Evolutionary conservation across 2,113 vertebrate species (phyloP).

Genomic region (Scartelaos histophorus): DNA sequence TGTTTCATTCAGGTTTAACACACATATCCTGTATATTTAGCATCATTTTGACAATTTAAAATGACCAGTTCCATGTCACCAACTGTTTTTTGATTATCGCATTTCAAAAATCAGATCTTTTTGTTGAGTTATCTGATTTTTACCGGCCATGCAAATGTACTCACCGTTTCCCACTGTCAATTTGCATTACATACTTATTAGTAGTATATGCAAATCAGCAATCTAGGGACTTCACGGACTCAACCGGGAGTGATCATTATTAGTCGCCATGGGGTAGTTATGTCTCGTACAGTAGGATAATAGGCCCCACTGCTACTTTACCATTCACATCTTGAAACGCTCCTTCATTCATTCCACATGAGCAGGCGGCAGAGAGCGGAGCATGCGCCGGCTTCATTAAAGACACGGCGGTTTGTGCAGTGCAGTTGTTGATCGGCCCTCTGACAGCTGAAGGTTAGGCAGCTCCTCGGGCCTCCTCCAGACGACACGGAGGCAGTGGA

Average conservation of each 20-base stretch:
- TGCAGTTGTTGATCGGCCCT: conserved; percentile 33
- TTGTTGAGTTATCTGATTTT: too few species aligned
- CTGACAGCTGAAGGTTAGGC: conserved; percentile 52
- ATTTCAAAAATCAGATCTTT: too few species aligned
- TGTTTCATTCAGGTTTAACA: too few species aligned
- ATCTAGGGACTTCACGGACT: conserved; percentile 21
- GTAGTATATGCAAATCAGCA: conserved; percentile 59
- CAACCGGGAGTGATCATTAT: conserved; percentile 20
- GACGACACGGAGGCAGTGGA: conserved; percentile 20
- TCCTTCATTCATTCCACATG: conserved; percentile 49
- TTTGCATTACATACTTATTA: conserved; percentile 57
- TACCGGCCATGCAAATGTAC: too few species aligned
- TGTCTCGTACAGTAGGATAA: conserved; percentile 20
- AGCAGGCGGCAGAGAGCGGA: conserved; percentile 33
- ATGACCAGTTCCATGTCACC: too few species aligned
- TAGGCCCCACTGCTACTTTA: conserved; percentile 22
- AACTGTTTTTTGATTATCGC: too few species aligned
- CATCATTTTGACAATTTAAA: too few species aligned
- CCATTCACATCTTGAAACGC: conserved; percentile 23
- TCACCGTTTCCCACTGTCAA: conserved; percentile 43
- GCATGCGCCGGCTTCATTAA: conserved; percentile 39
- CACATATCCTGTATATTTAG: too few species aligned
- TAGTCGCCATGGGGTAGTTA: conserved; percentile 15
- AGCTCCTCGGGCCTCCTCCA: conserved; percentile 14
- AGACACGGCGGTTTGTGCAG: conserved; percentile 25